A percentile compares a stretch with the other conserved stretches of the same genome.
phyloP scores from a whole-genome alignment of 1,140 invertebrate species.

The Andrena cerasifolii region DNA sequence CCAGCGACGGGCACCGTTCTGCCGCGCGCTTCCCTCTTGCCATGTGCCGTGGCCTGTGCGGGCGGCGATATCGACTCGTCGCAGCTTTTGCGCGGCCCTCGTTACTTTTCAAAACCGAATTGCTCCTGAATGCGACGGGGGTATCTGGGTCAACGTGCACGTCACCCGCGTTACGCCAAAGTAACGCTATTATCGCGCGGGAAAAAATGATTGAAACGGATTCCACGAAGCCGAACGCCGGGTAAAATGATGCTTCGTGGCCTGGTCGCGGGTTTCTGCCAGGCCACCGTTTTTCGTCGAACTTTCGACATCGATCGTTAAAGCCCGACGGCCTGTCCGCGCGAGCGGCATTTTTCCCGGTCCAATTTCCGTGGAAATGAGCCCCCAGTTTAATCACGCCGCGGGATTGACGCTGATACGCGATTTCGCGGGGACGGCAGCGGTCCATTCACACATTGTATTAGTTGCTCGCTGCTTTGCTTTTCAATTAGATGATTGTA shows the following conservation, averaged over 20 bases:
- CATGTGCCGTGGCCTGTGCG: too few species aligned
- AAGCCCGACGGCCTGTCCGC: background rate
- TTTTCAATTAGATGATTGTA: background rate
- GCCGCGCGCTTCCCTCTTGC: too few species aligned
- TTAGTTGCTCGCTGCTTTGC: background rate
- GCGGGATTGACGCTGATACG: constrained; percentile 9
- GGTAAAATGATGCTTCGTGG: too few species aligned
- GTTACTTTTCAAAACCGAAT: too few species aligned
- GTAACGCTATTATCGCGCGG: constrained; percentile 32
- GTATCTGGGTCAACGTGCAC: constrained; percentile 26
- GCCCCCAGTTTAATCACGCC: constrained; percentile 12
- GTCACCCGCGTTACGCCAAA: background rate
- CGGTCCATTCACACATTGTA: constrained; percentile 9
- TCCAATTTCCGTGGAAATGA: constrained; percentile 11
- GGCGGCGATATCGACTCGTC: too few species aligned
- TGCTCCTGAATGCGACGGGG: too few species aligned
- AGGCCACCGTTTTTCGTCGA: background rate
- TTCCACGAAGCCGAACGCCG: background rate
- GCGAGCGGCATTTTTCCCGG: constrained; percentile 6
- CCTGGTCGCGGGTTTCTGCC: background rate
- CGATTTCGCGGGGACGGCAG: background rate
- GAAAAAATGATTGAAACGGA: constrained; percentile 24
- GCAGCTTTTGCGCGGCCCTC: too few species aligned
- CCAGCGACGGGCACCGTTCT: too few species aligned
- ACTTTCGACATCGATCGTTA: background rate